Evolutionary conservation across 92 coral and sea anemone species (phyloP), one percentile per base, ranked within the genome.

Genomic region (Porites evermanni): DNA sequence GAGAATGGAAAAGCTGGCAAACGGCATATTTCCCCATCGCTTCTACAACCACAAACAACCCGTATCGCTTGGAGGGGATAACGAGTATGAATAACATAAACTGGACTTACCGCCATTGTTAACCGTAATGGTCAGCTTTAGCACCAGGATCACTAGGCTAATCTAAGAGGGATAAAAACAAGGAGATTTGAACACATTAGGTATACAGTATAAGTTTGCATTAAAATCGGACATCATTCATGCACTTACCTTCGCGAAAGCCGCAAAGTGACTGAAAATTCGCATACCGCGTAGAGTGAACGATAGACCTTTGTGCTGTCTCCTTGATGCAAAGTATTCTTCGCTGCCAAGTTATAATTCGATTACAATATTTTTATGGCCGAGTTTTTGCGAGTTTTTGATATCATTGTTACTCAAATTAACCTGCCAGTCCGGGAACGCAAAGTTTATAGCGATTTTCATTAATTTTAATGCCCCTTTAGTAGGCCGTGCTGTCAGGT

Each of bases 401-500:
- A 64, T 75, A 73, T 51, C 26, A 79, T 73, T 64, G 74, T 74
- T 79, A 73, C 23, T 53, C 65, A 83, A 83, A 83, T 83, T 83
- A 70, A 74, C 87, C 74, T 64, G 79, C 80, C 87, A 47, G 80
- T 85, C 83, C 71, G 83, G 69, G 82, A 63, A 77, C 64, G 88
- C 88, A 63, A 67, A 83, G 88, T 92, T 85, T 92, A 84, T 92
- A 88, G 79, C 60, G 84, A 88, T 87, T 79, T 83, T 79, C 95
- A 94, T 94, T 87, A 94, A 94, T 94, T 93, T 94, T 94, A 94
- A 92, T 94, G 93, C 83, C 73, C 75, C 68, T 74, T 90, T 66
- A 83, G 78, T 21, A 84, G 79, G 90, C 93, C 75, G 84, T 80
- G 50, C 72, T 61, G 81, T 80, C 87, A 74, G 77, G 12, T 51